phyloP scores from a whole-genome alignment of 1,140 invertebrate species.

The fruit fly (Drosophila melanogaster) region Release_6_plus_ISO1_MT NT_033777.3:21943501-21944000 shows the following conservation, averaged over 20 bases:
- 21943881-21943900: slow-evolving; percentile 24
- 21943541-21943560: neutral
- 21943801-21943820: neutral
- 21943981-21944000: slow-evolving; percentile 75
- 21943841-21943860: slow-evolving; percentile 9
- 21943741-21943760: too few relatives aligned
- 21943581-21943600: neutral
- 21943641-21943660: neutral
- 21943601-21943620: neutral
- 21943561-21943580: neutral
- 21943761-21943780: too few relatives aligned
- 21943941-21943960: slow-evolving; percentile 60
- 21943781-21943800: neutral
- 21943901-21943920: slow-evolving; percentile 46
- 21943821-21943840: neutral
- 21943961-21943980: slow-evolving; percentile 72
- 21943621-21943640: neutral
- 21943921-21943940: slow-evolving; percentile 63
- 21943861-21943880: neutral
- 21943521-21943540: neutral
- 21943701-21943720: slow-evolving; percentile 9
- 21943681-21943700: slow-evolving; percentile 15
- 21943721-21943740: slow-evolving; percentile 3
- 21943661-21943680: slow-evolving; percentile 12
- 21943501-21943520: slow-evolving; percentile 26